phyloP scores from a whole-genome alignment of 2,113 vertebrate genomes.

The Podarcis raffonei region DNA sequence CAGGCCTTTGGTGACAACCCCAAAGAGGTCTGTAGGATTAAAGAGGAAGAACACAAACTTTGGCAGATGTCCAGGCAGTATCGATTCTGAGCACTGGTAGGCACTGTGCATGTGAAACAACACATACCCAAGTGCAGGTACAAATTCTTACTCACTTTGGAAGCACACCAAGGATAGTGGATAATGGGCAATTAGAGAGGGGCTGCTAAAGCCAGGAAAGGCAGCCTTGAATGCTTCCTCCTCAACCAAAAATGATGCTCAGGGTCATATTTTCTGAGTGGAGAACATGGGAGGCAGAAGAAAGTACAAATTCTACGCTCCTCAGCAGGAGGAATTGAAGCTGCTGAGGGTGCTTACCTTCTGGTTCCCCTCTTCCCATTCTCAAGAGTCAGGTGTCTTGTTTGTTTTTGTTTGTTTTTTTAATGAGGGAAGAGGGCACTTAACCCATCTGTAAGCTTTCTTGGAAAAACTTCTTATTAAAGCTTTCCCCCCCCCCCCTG shows the following conservation, averaged over 20 bases:
- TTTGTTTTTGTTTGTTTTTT: too few relatives aligned
- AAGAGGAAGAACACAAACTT: rapidly evolving
- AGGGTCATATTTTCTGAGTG: background rate
- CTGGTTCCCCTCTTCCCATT: too few relatives aligned
- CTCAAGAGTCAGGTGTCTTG: too few relatives aligned
- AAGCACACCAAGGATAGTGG: too few relatives aligned
- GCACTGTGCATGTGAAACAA: too few relatives aligned
- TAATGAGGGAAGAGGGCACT: too few relatives aligned
- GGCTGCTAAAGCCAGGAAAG: background rate
- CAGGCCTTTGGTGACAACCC: background rate
- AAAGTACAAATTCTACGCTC: background rate
- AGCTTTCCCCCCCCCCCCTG: too few relatives aligned
- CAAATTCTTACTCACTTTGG: background rate
- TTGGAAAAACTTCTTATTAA: too few relatives aligned
- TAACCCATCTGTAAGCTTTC: too few relatives aligned
- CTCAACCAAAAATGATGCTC: background rate
- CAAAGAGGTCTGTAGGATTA: background rate
- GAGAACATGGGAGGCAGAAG: background rate
- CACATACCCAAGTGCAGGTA: too few relatives aligned
- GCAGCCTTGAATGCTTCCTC: background rate
- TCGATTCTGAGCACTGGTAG: background rate
- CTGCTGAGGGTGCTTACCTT: too few relatives aligned
- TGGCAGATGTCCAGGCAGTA: background rate
- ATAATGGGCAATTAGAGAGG: background rate
- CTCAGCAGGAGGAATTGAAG: too few relatives aligned